Conservation (phyloP, 2,113 vertebrate species). For the Lepus timidus region DNA sequence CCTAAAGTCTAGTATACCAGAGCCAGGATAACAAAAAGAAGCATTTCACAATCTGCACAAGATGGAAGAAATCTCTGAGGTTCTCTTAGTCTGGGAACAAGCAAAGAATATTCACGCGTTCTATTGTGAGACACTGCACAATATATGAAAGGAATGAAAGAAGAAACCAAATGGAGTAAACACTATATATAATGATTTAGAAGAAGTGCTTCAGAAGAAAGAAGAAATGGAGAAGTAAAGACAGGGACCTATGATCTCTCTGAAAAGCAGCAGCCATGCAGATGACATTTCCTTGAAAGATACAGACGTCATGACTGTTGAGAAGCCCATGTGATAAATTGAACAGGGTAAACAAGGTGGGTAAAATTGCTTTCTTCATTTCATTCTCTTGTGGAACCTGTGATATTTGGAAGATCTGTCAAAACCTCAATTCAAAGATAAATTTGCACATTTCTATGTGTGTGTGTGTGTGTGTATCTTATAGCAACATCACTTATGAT, state of each 20-base stretch:
- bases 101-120: background rate
- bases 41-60: background rate
- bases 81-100: background rate
- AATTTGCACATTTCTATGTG: background rate
- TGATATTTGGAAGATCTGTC: background rate
- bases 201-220: background rate
- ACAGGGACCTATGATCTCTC: background rate
- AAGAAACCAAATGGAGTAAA: background rate
- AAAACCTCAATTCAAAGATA: background rate
- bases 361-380: background rate
- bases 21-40: background rate
- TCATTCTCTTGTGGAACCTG: background rate
- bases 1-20: background rate
- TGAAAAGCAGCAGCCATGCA: background rate
- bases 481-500: background rate
- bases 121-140: background rate
- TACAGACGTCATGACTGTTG: background rate
- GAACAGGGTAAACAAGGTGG: background rate
- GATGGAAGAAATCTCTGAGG: background rate
- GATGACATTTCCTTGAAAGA: accelerated
- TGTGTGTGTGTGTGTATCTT: background rate
- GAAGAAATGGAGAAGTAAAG: background rate
- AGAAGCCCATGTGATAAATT: accelerated
- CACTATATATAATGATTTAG: background rate
- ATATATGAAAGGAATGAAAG: background rate